A percentile compares a stretch with the other conserved stretches of the same genome.
These are phyloP conservation scores for Pardalotus punctatus DNA, from an alignment of 2,113 vertebrate genomes.

Conservation along the genomic window DNA sequence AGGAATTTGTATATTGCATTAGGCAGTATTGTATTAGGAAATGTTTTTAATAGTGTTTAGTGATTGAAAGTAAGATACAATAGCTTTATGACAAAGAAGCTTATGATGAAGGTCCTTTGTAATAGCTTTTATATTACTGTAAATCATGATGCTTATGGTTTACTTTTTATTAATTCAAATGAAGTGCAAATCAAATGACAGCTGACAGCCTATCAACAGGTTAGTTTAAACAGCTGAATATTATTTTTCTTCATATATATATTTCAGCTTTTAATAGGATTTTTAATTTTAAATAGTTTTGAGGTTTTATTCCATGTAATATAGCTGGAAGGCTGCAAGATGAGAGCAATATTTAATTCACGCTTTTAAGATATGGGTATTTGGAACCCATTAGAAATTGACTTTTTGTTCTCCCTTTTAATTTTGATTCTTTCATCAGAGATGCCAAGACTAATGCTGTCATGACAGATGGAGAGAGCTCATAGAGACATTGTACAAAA, in stretches of 20 bases:
- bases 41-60: slow-evolving; percentile 61
- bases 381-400: slow-evolving; percentile 56
- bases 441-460: slow-evolving; percentile 66
- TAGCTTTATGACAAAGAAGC: slow-evolving; percentile 63
- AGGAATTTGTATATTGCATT: slow-evolving; percentile 24
- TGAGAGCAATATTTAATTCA: slow-evolving; percentile 64
- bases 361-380: slow-evolving; percentile 44
- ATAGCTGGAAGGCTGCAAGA: slow-evolving; percentile 35
- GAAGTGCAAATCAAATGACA: slow-evolving; percentile 64
- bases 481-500: slow-evolving; percentile 48
- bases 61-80: slow-evolving; percentile 64
- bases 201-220: slow-evolving; percentile 54
- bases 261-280: slow-evolving; percentile 56
- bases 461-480: slow-evolving; percentile 63
- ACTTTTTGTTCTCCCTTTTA: slow-evolving; percentile 63
- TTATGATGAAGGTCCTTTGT: slow-evolving; percentile 52
- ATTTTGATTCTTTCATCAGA: slow-evolving; percentile 61
- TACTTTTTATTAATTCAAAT: slow-evolving; percentile 67
- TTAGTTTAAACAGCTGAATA: slow-evolving; percentile 56
- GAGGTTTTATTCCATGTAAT: neutral
- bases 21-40: slow-evolving; percentile 15
- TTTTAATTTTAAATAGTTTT: slow-evolving; percentile 45
- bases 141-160: slow-evolving; percentile 59
- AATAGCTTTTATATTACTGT: slow-evolving; percentile 59
- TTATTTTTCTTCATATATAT: slow-evolving; percentile 39